Conservation (phyloP, 2,888 invertebrate species). For the Agrochola litura region DNA sequence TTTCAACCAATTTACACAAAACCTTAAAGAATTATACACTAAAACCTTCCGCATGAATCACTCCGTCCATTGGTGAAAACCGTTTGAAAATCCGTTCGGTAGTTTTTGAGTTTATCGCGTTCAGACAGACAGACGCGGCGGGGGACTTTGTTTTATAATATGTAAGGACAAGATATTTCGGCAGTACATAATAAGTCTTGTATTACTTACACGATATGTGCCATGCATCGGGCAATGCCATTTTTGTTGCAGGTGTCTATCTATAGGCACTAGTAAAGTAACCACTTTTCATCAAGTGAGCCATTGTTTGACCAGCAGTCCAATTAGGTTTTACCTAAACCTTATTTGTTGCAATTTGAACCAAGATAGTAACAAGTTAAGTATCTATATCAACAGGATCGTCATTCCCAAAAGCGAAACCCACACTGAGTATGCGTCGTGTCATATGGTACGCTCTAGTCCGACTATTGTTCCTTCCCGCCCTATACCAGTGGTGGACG, state of each 20-base stretch:
- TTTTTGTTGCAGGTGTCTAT: not conserved
- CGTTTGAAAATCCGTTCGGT: too few species aligned
- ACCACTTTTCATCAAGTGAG: not conserved
- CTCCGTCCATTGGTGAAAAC: too few species aligned
- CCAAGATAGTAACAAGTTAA: not conserved
- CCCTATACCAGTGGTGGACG: conserved; percentile 97
- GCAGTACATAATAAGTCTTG: too few species aligned
- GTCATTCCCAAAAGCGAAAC: conserved; percentile 98
- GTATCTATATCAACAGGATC: conserved; percentile 92
- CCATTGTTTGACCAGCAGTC: not conserved
- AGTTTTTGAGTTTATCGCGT: too few species aligned
- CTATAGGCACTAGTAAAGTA: not conserved
- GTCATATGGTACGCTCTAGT: conserved; percentile 96
- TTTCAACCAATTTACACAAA: too few species aligned
- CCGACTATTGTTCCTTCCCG: conserved; percentile 95
- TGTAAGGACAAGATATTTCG: too few species aligned
- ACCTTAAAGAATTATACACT: too few species aligned
- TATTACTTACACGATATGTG: not conserved
- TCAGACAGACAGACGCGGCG: too few species aligned
- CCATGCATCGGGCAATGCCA: not conserved
- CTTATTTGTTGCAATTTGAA: not conserved
- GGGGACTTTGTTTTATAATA: too few species aligned
- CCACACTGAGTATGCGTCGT: conserved; percentile 96
- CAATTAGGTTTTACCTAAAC: not conserved
- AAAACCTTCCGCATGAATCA: too few species aligned